These are phyloP conservation scores for Paracanthobrama guichenoti DNA, from an alignment of 2,113 vertebrate genomes.

Conservation along the genomic window DNA sequence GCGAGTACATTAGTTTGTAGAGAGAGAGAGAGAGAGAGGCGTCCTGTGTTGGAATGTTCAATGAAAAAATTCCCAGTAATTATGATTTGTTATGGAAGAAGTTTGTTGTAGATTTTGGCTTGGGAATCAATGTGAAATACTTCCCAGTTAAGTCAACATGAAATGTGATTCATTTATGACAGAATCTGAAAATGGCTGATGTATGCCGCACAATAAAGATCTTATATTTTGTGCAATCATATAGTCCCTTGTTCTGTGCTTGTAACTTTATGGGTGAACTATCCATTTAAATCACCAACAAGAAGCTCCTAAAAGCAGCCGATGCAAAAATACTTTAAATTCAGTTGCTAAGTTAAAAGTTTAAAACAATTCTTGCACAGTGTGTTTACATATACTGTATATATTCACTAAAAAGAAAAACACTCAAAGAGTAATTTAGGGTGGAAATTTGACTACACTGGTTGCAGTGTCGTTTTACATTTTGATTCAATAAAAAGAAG, in stretches of 20 bases:
- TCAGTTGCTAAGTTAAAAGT: not conserved
- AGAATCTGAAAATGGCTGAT: not conserved
- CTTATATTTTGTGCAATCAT: not conserved
- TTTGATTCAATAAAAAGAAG: too few species aligned
- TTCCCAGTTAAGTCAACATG: not conserved
- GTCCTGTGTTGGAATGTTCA: not conserved
- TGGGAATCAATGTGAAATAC: not conserved
- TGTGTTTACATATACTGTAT: too few species aligned
- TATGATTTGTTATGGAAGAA: not conserved
- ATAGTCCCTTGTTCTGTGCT: not conserved
- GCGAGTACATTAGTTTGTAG: conserved; percentile 5
- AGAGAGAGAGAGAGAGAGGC: not conserved
- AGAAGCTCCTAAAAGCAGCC: not conserved
- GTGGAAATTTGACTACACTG: too few species aligned
- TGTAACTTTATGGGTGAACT: not conserved
- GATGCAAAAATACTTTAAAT: not conserved
- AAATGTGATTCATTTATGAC: not conserved
- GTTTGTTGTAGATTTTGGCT: conserved; percentile 2
- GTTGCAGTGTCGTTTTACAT: too few species aligned
- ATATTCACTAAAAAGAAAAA: too few species aligned
- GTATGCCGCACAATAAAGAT: not conserved
- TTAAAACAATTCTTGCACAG: not conserved
- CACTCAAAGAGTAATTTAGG: too few species aligned
- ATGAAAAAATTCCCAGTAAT: conserved; percentile 11
- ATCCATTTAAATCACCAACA: not conserved